Base-by-base conservation (phyloP, 2,113 vertebrate genomes). In the Cololabis saira region DNA sequence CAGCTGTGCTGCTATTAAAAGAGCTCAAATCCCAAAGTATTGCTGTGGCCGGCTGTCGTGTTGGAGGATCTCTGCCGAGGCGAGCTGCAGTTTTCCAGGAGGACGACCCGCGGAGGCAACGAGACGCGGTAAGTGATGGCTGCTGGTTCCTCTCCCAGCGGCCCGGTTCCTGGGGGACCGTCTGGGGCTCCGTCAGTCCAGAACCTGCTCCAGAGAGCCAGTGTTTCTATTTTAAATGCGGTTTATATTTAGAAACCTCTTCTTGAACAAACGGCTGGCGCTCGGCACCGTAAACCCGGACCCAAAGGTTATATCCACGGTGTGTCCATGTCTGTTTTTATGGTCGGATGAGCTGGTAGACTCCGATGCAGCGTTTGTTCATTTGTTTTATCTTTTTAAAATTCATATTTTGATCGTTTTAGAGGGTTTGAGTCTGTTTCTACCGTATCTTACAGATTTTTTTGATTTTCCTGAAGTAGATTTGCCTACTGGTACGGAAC, bases 1-100 rank as follows among this genome's bases (percentile, higher is more conserved):
- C 92, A 92, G 91, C 92, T 91, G 89, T 84, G 85, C 42, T 24
- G 84, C 91, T 94, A 94, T 91, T 89, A 92, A 92, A 92, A 92
- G 89, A 86, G 67, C 76, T 71, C 73, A 78, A 82, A 81, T 85
- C 85, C 72, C 67, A 54, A 17, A 81, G 80, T 72, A 60, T 67
- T 67, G 65, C 77, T 14, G 16, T 43, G 41, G 56, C 64, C 4
- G n/a, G 71, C 71, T 48, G 72, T 57, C 53, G 41, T 41, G 73
- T 66, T 30, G 18, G 42, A 65, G 71, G 18, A 65, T 40, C 63
- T 59, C 30, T 71, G 68, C 67, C 62, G 78, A 70, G 52, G 21
- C 10, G 57, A 57, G 64, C 63, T 48, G 1, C 67, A 54, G 62
- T 48, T 72, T 62, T 57, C 62, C 55, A 14, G 57, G 44, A 80